Base-by-base conservation (phyloP, 2,888 invertebrate species). In the Apodemia mormo region DNA sequence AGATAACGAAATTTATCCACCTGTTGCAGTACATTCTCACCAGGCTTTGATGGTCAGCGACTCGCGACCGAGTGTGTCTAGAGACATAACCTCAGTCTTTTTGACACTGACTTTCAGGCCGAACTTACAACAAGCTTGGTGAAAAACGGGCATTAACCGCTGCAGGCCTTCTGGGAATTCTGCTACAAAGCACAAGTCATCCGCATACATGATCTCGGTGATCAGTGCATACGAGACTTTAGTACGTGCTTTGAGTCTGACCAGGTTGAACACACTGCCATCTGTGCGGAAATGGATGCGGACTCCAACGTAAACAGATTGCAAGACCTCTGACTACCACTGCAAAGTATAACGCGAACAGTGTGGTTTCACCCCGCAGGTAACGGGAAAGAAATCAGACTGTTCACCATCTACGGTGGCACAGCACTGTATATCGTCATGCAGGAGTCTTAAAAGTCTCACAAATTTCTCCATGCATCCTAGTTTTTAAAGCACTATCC, bases 21-120 rank as follows among this genome's bases (percentile, higher is more conserved):
- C 65, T 74, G 74, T 54, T 72, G 72, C 14, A 75, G 69, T 9
- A 40, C 10, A 30, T 68, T 33, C 9, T 64, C 68, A 12, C 69
- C 72, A 45, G 73, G 69, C 8, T 52, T 40, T n/a, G 29, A 68
- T 68, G 65, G 71, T 22, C 43, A 61, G 64, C 61, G 54, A 54
- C 69, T 69, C 67, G 29, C n/a, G 61, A 58, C 68, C 68, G 43
- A 66, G 54, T 12, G 22, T 71, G 52, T 71, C 68, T 49, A 72
- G 14, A 14, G 70, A 69, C 72, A 74, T 72, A 33, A 72, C 70
- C 22, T 72, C 68, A n/a, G 66, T 75, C 72, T 76, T 74, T 30
- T 68, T 73, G 67, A 73, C 72, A 73, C 71, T 75, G 12, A 76
- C 71, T 54, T 73, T 74, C 0, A 76, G 71, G 7, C 76, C 73